These are phyloP conservation scores for Galerucella calmariensis DNA, from an alignment of 2,888 invertebrate genomes.

Conservation along the genomic window DNA sequence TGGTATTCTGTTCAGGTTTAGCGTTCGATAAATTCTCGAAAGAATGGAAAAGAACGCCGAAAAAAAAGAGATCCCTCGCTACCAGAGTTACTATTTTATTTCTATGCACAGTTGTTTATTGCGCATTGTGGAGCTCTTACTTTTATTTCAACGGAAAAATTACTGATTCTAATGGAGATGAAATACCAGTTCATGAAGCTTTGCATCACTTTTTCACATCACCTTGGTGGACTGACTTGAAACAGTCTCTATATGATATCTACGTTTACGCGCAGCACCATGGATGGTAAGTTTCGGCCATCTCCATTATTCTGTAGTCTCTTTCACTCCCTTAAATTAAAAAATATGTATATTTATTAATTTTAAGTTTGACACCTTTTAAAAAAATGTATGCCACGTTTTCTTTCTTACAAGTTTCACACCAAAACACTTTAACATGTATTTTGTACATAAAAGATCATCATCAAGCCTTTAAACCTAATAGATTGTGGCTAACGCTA, in stretches of 20 bases:
- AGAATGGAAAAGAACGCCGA: slow-evolving; percentile 79
- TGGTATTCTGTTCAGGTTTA: slow-evolving; percentile 74
- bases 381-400: no score
- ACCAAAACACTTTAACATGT: neutral
- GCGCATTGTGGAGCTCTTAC: slow-evolving; percentile 80
- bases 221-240: slow-evolving; percentile 87
- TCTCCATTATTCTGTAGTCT: no score
- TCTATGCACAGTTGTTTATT: slow-evolving; percentile 74
- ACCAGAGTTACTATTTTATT: slow-evolving; percentile 70
- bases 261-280: slow-evolving; percentile 84
- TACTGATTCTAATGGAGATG: slow-evolving; percentile 81
- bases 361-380: no score
- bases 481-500: no score
- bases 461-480: no score
- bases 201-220: slow-evolving; percentile 90
- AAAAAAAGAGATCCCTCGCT: slow-evolving; percentile 60
- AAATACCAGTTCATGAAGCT: slow-evolving; percentile 88
- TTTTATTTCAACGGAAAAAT: slow-evolving; percentile 90
- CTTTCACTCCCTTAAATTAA: no score
- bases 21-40: slow-evolving; percentile 83
- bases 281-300: slow-evolving; percentile 74
- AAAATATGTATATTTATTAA: no score
- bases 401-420: no score
- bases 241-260: slow-evolving; percentile 77
- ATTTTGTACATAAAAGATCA: no score